Conservation (phyloP, 1,140 invertebrate genomes). For the Adelges cooleyi region DNA sequence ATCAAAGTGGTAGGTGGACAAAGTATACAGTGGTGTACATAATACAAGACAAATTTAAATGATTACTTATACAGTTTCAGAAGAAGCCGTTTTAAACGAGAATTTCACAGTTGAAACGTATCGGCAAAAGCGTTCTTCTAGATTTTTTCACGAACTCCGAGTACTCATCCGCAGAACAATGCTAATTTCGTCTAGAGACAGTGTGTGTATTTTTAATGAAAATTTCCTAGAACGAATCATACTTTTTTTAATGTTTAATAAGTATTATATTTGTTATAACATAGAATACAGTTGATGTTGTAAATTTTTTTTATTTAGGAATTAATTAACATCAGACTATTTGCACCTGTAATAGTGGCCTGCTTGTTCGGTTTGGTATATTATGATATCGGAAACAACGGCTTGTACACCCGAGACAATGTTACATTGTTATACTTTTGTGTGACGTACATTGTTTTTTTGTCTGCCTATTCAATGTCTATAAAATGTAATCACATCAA, state of each 20-base stretch:
- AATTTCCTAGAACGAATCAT: too few species aligned
- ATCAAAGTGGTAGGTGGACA: not conserved
- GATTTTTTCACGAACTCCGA: not conserved
- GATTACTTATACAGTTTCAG: too few species aligned
- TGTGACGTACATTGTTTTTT: not conserved
- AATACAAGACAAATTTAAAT: too few species aligned
- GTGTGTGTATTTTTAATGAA: slow-evolving; percentile 24
- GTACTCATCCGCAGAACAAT: slow-evolving; percentile 15
- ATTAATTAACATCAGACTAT: slow-evolving; percentile 1
- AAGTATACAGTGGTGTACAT: not conserved
- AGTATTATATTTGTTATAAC: slow-evolving; percentile 8
- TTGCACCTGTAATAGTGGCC: not conserved
- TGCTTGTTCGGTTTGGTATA: slow-evolving; percentile 12
- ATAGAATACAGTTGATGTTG: not conserved
- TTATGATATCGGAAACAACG: slow-evolving; percentile 7
- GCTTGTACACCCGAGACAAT: slow-evolving; percentile 4
- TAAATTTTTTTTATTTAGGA: not conserved
- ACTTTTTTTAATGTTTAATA: slow-evolving; percentile 8
- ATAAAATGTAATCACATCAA: slow-evolving; percentile 1
- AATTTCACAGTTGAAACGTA: too few species aligned
- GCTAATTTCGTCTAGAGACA: slow-evolving; percentile 11
- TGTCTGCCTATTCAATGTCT: slow-evolving; percentile 21
- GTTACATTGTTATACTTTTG: slow-evolving; percentile 11
- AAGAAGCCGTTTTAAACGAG: too few species aligned
- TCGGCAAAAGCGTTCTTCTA: not conserved